Evolutionary conservation across 2,797 vertebrate genomes (phyloP).

Genomic region (Parambassis ranga): DNA sequence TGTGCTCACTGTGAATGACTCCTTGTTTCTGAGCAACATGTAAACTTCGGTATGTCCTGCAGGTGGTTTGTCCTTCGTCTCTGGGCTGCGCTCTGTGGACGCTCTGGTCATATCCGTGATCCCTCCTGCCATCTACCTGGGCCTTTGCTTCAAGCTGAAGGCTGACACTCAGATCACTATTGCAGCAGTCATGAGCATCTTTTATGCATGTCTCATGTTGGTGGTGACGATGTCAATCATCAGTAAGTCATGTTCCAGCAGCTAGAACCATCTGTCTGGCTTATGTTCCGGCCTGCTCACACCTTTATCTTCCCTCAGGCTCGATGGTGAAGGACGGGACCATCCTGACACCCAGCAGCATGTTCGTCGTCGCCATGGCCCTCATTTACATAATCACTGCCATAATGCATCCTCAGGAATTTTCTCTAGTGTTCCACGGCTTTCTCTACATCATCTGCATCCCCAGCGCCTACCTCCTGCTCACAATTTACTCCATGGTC

Average conservation of each 20-base stretch:
- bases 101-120: slow-evolving; percentile 60
- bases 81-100: accelerated
- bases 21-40: too few relatives aligned
- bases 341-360: slow-evolving; percentile 70
- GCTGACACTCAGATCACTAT: slow-evolving; percentile 74
- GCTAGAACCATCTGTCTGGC: background rate
- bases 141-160: slow-evolving; percentile 76
- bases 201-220: slow-evolving; percentile 78
- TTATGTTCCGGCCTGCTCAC: background rate
- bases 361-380: slow-evolving; percentile 64
- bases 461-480: slow-evolving; percentile 71
- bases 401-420: slow-evolving; percentile 73
- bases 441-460: slow-evolving; percentile 67
- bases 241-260: slow-evolving; percentile 43
- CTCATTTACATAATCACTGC: slow-evolving; percentile 59
- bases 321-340: slow-evolving; percentile 55
- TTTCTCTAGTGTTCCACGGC: slow-evolving; percentile 52
- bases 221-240: slow-evolving; percentile 65
- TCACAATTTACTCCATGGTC: slow-evolving; percentile 72
- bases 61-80: slow-evolving; percentile 67
- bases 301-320: slow-evolving; percentile 35
- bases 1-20: background rate
- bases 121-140: slow-evolving; percentile 65
- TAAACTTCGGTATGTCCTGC: slow-evolving; percentile 33
- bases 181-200: slow-evolving; percentile 69